A percentile compares a stretch with the other conserved stretches of the same genome.
Conservation (phyloP, 2,888 invertebrate species). For the Rutpela maculata region DNA sequence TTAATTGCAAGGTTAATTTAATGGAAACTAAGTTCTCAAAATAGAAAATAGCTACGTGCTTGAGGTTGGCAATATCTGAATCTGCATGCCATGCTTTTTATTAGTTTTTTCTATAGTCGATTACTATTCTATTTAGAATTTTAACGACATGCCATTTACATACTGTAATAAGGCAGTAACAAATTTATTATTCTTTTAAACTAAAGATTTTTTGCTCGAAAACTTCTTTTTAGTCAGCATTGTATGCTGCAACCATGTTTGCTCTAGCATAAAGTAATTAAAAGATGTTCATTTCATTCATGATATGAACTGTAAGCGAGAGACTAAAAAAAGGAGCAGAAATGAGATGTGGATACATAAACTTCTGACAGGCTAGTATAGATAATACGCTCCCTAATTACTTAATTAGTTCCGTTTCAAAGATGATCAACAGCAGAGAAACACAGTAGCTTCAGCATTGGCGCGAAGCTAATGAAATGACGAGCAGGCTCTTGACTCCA, state of each 20-base stretch:
- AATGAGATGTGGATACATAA: conserved; percentile 47
- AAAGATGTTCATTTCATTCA: conserved; percentile 56
- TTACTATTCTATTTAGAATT: no score
- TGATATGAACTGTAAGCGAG: conserved; percentile 47
- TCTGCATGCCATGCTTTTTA: no score
- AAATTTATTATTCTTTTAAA: background rate
- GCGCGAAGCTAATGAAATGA: conserved; percentile 66
- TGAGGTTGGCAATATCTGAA: no score
- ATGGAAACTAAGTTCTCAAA: no score
- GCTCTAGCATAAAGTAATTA: conserved; percentile 53
- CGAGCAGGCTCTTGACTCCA: conserved; percentile 63
- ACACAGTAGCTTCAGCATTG: conserved; percentile 49
- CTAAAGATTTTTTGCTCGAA: background rate
- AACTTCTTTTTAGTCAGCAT: background rate
- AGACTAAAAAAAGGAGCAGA: conserved; percentile 45
- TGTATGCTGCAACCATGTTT: conserved; percentile 18
- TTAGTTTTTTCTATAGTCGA: no score
- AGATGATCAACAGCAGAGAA: conserved; percentile 67
- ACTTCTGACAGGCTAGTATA: conserved; percentile 44
- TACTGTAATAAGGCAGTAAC: no score
- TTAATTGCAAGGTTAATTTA: no score
- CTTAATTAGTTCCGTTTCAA: conserved; percentile 70
- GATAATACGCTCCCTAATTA: conserved; percentile 67
- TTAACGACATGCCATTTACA: no score
- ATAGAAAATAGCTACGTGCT: no score